A percentile compares a stretch with the other conserved stretches of the same genome.
Evolutionary conservation across 1,140 invertebrate genomes (phyloP).

Genomic region (Atopsyche davidsoni): DNA sequence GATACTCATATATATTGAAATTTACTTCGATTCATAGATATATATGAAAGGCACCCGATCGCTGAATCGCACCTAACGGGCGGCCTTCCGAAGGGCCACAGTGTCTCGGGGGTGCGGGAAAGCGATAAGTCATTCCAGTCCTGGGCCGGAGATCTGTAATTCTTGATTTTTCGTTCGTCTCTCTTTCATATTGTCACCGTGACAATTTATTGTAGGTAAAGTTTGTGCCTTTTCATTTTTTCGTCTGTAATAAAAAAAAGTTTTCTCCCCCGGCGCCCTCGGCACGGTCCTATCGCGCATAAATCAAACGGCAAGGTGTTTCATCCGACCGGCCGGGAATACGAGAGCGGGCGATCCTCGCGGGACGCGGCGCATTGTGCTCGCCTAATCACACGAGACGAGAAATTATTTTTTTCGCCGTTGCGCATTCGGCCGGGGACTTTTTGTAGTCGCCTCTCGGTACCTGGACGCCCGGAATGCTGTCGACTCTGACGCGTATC

Average conservation of each 20-base stretch:
- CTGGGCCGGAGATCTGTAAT: constrained; percentile 15
- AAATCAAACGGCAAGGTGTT: constrained; percentile 29
- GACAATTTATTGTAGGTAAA: constrained; percentile 29
- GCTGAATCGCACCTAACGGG: background rate
- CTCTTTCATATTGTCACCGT: constrained; percentile 30
- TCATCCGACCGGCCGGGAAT: constrained; percentile 1
- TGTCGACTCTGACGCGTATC: constrained; percentile 23
- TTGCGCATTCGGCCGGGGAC: too few relatives aligned
- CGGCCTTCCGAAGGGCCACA: background rate
- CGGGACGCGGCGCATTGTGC: background rate
- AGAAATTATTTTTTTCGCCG: background rate
- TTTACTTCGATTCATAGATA: constrained; percentile 6
- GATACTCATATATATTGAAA: constrained; percentile 19
- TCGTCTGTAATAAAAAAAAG: constrained; percentile 17
- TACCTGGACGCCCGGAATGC: constrained; percentile 14
- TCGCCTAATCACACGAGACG: constrained; percentile 8
- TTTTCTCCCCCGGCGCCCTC: constrained; percentile 9
- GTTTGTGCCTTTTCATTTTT: constrained; percentile 28
- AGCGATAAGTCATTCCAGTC: constrained; percentile 1
- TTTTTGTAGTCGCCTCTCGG: too few relatives aligned
- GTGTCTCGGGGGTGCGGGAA: background rate
- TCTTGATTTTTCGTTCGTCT: constrained; percentile 25
- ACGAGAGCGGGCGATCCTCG: background rate
- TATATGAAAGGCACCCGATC: background rate
- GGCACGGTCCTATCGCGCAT: constrained; percentile 20